Base-by-base conservation (phyloP, 2,113 vertebrate genomes). In the Porphyrio hochstetteri region DNA sequence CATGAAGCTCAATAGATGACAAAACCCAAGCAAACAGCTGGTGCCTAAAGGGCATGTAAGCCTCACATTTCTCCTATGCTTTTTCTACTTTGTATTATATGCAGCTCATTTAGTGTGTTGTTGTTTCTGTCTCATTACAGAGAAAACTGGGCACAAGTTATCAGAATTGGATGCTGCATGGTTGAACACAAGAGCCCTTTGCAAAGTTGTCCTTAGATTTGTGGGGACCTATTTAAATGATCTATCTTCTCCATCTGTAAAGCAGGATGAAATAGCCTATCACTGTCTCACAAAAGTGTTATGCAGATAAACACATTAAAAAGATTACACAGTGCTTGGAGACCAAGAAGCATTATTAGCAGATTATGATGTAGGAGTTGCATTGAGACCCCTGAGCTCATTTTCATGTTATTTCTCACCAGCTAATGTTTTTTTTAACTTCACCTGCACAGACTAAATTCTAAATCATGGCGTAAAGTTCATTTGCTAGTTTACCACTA, bases 381-480 rank as follows among this genome's bases (percentile, higher is more conserved):
- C 53, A 61, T 29, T 75, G 90, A 82, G 72, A 72, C 38, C 56
- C 4, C 68, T 36, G 13, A 86, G 65, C 86, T 92, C 64, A 67
- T 95, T 83, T 93, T 75, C 60, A 5, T 35, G 52, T 42, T 93
- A 75, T 90, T 94, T 84, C 72, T 94, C 90, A 90, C 71, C 56
- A 78, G 27, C 27, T 83, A 92, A 90, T 70, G 64, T 71, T 48
- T 88, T 93, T 93, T 86, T 86, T 60, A 52, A 35, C 42, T 90
- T 81, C 77, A 44, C 14, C 38, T 56, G 38, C 48, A 25, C 33
- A 50, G 69, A 50, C 50, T 53, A 69, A 88, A 86, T n/a, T 70
- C 46, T 27, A 52, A 65, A 5, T 40, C 57, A 25, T 40, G 50
- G 3, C 57, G 13, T 23, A 31, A 48, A 33, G 24, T 29, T 59